These are phyloP conservation scores for Papilio helenus DNA, from an alignment of 1,140 invertebrate genomes.

Conservation along the genomic window DNA sequence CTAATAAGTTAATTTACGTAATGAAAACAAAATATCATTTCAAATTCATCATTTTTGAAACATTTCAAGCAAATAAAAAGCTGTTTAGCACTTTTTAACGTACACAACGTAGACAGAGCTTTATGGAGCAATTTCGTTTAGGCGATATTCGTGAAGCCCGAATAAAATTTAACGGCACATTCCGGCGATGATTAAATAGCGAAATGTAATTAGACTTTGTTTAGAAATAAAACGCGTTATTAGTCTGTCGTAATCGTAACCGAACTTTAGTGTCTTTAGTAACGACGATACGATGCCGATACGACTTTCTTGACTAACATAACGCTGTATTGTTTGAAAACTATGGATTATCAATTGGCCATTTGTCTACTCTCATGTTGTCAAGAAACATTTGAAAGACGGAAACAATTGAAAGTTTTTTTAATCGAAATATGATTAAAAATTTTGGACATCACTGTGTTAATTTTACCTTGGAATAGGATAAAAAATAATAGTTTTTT, in stretches of 20 bases:
- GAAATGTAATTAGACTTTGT: slow-evolving; percentile 48
- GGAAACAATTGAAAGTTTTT: too few species aligned
- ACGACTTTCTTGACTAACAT: not conserved
- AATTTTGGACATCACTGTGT: too few species aligned
- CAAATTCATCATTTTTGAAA: not conserved
- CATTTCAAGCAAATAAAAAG: not conserved
- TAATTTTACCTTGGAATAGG: too few species aligned
- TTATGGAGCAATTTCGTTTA: slow-evolving; percentile 21
- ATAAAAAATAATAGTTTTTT: too few species aligned
- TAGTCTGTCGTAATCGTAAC: slow-evolving; percentile 45
- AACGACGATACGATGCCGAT: slow-evolving; percentile 33
- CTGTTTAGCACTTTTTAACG: not conserved
- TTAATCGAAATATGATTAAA: too few species aligned
- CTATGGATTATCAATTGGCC: too few species aligned
- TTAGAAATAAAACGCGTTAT: slow-evolving; percentile 46
- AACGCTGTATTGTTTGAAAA: too few species aligned
- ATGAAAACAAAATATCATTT: too few species aligned
- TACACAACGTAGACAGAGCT: not conserved
- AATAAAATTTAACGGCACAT: slow-evolving; percentile 24
- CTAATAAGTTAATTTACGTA: too few species aligned
- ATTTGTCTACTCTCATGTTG: too few species aligned
- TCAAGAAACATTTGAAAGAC: too few species aligned
- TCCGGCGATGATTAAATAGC: slow-evolving; percentile 33
- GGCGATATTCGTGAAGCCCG: slow-evolving; percentile 16
- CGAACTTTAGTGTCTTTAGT: slow-evolving; percentile 39